Percentiles rank a stretch among this genome's conserved stretches.
Evolutionary conservation across 2,113 vertebrate species (phyloP).

Genomic region (Ariopsis seemanni): DNA sequence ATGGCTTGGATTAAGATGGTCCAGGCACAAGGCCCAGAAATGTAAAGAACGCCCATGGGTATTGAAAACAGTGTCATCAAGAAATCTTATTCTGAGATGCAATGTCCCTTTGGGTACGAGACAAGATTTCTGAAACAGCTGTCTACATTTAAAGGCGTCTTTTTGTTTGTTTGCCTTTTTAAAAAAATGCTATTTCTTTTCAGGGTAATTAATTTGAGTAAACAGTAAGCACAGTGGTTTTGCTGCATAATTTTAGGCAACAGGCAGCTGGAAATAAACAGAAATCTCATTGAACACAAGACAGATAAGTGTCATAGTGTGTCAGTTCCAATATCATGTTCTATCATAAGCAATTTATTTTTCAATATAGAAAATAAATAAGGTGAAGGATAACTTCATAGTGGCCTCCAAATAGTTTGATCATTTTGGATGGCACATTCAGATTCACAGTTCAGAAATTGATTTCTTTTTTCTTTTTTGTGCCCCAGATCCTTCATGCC

Average conservation of each 20-base stretch:
- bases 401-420: not conserved
- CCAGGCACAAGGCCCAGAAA: slow-evolving; percentile 8
- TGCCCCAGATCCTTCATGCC: not conserved
- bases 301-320: not conserved
- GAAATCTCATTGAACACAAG: not conserved
- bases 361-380: not conserved
- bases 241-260: not conserved
- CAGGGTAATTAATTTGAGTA: not conserved
- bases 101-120: too few relatives aligned
- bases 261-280: not conserved
- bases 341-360: not conserved
- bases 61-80: slow-evolving; percentile 10
- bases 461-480: not conserved
- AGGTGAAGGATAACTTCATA: not conserved
- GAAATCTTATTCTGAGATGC: not conserved
- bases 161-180: not conserved
- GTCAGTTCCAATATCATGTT: not conserved
- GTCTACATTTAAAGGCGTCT: not conserved
- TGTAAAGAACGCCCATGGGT: not conserved
- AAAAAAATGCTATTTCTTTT: not conserved
- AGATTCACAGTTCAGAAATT: not conserved
- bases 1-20: not conserved
- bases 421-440: not conserved
- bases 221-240: not conserved
- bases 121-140: slow-evolving; percentile 5